Evolutionary conservation across 2,797 vertebrate species (phyloP).

Genomic region (Podargus strigoides): DNA sequence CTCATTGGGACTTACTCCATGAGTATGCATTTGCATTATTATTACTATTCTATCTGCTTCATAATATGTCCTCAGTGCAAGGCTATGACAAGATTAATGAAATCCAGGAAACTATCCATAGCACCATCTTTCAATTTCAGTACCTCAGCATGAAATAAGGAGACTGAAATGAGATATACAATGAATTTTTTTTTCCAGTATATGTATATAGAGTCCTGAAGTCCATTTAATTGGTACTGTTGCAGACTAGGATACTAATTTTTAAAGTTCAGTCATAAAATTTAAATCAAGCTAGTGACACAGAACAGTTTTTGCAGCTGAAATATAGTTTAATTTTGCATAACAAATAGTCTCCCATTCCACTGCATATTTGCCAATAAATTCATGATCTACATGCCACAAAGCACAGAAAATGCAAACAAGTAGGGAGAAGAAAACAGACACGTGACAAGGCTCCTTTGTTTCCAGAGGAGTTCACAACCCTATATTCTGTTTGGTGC

Average conservation of each 20-base stretch:
- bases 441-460: not conserved
- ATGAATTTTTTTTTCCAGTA: not conserved
- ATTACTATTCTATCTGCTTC: conserved; percentile 20
- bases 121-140: conserved; percentile 41
- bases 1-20: not conserved
- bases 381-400: not conserved
- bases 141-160: conserved; percentile 10
- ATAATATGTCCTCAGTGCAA: not conserved
- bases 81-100: conserved; percentile 35
- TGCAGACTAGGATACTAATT: not conserved
- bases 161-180: not conserved
- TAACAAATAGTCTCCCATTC: not conserved
- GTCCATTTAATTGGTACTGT: not conserved
- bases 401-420: not conserved
- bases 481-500: not conserved
- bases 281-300: not conserved
- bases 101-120: conserved; percentile 18
- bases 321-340: not conserved
- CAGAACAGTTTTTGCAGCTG: not conserved
- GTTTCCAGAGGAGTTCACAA: not conserved
- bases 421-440: not conserved
- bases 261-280: not conserved
- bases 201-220: not conserved
- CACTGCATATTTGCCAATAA: not conserved
- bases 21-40: not conserved